Evolutionary conservation across 2,797 vertebrate genomes (phyloP).

Genomic region (Ctenopoma multispine): DNA sequence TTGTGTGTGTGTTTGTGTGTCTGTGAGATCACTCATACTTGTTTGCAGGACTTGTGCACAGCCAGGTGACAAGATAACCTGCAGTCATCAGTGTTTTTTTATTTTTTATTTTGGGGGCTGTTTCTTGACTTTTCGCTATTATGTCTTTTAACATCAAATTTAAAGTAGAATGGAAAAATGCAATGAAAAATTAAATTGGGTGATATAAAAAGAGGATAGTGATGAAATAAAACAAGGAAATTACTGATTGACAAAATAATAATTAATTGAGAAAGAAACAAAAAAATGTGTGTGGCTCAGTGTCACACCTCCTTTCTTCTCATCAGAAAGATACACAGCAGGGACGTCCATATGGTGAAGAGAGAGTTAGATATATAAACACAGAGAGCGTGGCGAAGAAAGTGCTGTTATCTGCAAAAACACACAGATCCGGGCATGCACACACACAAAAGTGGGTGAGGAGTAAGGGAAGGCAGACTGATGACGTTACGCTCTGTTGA

Average conservation of each 20-base stretch:
- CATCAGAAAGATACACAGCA: not conserved
- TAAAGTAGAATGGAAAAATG: no score
- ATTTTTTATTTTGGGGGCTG: no score
- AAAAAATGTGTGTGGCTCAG: not conserved
- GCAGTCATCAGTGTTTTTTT: no score
- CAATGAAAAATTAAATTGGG: no score
- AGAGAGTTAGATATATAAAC: slow-evolving; percentile 1
- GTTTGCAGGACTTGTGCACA: no score
- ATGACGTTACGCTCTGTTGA: slow-evolving; percentile 25
- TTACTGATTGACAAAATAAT: not conserved
- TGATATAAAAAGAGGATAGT: no score
- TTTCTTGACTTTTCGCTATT: no score
- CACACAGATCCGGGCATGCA: not conserved
- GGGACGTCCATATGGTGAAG: slow-evolving; percentile 9
- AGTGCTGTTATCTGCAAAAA: slow-evolving; percentile 23
- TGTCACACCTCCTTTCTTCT: slow-evolving; percentile 16
- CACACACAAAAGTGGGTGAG: not conserved
- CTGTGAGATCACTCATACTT: no score
- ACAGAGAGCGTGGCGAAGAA: slow-evolving; percentile 11
- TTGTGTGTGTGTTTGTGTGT: not conserved
- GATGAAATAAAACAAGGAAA: not conserved
- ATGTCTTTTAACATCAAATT: no score
- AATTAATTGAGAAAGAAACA: no score
- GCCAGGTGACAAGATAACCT: no score
- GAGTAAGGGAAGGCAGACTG: not conserved